Evolutionary conservation across 2,797 vertebrate genomes (phyloP).

Genomic region (Hydrophis major): DNA sequence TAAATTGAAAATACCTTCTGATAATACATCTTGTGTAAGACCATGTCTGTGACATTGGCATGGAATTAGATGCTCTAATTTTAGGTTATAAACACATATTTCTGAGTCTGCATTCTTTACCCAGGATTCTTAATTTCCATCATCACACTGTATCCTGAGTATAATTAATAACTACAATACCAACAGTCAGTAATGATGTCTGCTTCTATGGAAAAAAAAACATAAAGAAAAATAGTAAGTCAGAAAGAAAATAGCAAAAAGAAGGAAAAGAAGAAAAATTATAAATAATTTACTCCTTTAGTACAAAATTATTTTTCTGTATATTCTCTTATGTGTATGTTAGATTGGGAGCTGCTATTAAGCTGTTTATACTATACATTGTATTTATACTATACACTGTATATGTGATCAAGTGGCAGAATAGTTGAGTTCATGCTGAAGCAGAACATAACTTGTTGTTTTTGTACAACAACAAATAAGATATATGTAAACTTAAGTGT

Average conservation of each 20-base stretch:
- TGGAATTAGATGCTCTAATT: not conserved
- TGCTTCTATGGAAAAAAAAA: not conserved
- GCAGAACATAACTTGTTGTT: not conserved
- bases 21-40: not conserved
- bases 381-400: not conserved
- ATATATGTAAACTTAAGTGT: not conserved
- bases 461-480: not conserved
- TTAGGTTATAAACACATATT: not conserved
- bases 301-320: not conserved
- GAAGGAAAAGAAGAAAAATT: not conserved
- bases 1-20: not conserved
- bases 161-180: no score
- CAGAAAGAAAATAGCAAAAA: not conserved
- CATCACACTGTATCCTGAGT: not conserved
- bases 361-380: not conserved
- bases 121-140: not conserved
- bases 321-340: not conserved
- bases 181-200: not conserved
- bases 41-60: not conserved
- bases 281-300: not conserved
- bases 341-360: not conserved
- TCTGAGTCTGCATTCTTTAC: not conserved
- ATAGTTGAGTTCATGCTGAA: not conserved
- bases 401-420: not conserved
- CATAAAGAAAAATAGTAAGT: not conserved